These are phyloP conservation scores for Pantherophis alleghaniensis DNA, from an alignment of 2,797 vertebrate species.

Conservation along the genomic window DNA sequence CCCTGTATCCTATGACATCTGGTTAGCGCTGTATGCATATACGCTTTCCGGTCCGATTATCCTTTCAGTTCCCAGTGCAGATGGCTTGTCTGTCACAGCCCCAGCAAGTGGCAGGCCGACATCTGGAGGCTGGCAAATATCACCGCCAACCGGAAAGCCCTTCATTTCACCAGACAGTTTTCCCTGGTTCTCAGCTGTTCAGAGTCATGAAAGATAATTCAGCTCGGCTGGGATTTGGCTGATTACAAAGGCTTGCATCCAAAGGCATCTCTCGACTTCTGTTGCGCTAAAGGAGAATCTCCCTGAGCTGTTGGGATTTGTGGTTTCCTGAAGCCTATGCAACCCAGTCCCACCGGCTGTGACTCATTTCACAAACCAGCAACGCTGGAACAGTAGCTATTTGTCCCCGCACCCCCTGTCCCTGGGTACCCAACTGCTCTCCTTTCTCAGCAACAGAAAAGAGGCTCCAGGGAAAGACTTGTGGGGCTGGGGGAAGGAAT, in stretches of 20 bases:
- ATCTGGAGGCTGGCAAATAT: conserved; percentile 1
- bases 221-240: conserved; percentile 1
- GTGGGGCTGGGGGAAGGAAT: not conserved
- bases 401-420: not conserved
- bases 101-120: not conserved
- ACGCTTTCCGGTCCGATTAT: not conserved
- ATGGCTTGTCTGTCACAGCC: conserved; percentile 18
- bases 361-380: conserved; percentile 28
- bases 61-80: not conserved
- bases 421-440: not conserved
- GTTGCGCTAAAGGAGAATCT: not conserved
- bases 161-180: conserved; percentile 7
- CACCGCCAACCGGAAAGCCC: not conserved
- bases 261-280: not conserved
- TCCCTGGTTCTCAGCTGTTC: conserved; percentile 2
- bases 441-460: not conserved
- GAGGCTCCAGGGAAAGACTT: not conserved
- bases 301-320: not conserved
- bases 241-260: not conserved
- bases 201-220: not conserved
- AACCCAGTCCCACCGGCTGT: not conserved
- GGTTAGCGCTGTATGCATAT: not conserved
- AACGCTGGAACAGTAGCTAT: conserved; percentile 1
- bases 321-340: conserved; percentile 12
- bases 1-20: not conserved